phyloP scores from a whole-genome alignment of 2,797 vertebrate genomes.

The Fistularia commersonii region DNA sequence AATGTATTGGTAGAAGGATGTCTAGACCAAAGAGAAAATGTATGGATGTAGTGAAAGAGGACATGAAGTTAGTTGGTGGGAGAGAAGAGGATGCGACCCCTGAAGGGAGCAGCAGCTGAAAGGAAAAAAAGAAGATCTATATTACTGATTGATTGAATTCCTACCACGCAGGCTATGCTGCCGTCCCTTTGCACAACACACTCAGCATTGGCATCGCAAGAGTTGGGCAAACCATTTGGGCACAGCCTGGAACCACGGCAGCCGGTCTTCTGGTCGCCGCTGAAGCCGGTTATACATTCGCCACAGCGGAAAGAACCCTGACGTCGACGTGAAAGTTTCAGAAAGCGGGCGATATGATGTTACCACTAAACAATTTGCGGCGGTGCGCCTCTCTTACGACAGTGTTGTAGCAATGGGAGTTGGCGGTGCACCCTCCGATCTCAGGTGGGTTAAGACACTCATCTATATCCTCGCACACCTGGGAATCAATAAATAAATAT shows the following conservation, averaged over 20 bases:
- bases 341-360: neutral
- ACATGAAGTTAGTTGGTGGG: too few relatives aligned
- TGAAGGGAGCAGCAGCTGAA: too few relatives aligned
- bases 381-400: slow-evolving; percentile 73
- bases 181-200: slow-evolving; percentile 87
- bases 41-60: too few relatives aligned
- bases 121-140: too few relatives aligned
- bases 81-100: too few relatives aligned
- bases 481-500: neutral
- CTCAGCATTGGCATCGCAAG: slow-evolving; percentile 83
- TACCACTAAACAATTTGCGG: neutral
- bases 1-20: too few relatives aligned
- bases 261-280: slow-evolving; percentile 84
- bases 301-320: slow-evolving; percentile 94
- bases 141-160: slow-evolving; percentile 18
- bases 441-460: slow-evolving; percentile 82
- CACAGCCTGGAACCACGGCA: slow-evolving; percentile 82
- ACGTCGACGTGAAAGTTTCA: slow-evolving; percentile 23
- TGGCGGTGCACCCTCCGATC: slow-evolving; percentile 84
- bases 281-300: slow-evolving; percentile 84
- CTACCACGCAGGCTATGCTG: slow-evolving; percentile 84
- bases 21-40: too few relatives aligned
- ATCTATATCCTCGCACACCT: slow-evolving; percentile 84
- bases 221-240: slow-evolving; percentile 80
- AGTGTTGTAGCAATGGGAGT: slow-evolving; percentile 91